These are phyloP conservation scores for Drosophila sechellia DNA, from an alignment of 1,140 invertebrate genomes.

Conservation along the genomic window DNA sequence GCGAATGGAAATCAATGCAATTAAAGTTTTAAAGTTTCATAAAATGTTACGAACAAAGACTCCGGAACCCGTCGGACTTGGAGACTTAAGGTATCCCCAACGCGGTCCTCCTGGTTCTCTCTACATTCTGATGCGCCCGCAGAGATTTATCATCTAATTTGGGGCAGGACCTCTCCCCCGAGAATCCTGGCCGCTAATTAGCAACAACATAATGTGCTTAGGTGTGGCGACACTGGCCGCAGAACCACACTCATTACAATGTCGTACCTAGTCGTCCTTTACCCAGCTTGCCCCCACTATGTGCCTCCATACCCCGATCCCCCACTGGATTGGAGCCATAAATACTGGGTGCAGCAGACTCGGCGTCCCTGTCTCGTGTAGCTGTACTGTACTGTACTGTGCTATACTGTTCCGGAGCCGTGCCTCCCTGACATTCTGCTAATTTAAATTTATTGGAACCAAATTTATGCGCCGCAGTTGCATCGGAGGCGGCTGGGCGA, in stretches of 20 bases:
- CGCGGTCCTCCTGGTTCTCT: too few species aligned
- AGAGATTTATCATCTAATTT: background rate
- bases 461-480: conserved; percentile 63
- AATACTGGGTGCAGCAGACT: conserved; percentile 64
- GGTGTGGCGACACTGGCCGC: conserved; percentile 50
- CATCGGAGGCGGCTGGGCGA: conserved; percentile 2
- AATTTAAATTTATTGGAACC: conserved; percentile 81
- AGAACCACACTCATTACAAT: conserved; percentile 48
- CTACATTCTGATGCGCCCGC: too few species aligned
- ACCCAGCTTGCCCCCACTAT: background rate
- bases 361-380: conserved; percentile 42
- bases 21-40: too few species aligned
- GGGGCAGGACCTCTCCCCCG: background rate
- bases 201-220: conserved; percentile 62
- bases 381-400: conserved; percentile 32
- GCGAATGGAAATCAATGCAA: too few species aligned
- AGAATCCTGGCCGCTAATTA: conserved; percentile 57
- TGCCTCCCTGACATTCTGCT: conserved; percentile 58
- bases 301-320: background rate
- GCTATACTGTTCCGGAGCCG: conserved; percentile 37
- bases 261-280: conserved; percentile 13
- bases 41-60: too few species aligned
- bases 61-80: too few species aligned
- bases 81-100: too few species aligned
- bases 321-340: conserved; percentile 54